Base-by-base conservation (phyloP, 2,888 invertebrate genomes). In the Germaria angustata region DNA sequence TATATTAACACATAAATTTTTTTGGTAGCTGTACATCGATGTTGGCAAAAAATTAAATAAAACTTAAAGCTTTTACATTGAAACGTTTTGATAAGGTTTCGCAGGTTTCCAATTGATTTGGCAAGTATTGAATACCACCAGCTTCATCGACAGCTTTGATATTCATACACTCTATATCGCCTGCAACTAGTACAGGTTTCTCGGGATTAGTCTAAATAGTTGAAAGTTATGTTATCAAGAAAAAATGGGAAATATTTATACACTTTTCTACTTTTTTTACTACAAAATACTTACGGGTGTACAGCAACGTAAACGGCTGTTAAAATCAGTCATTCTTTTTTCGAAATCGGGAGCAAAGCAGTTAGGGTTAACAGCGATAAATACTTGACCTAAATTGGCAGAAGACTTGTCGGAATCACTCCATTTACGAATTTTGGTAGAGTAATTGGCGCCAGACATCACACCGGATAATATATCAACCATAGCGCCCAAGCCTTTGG, bases 391-490 rank as follows among this genome's bases (percentile, higher is more conserved):
- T 85, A 98, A 90, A 90, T 98, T 93, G 0, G 98, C 97, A 0
- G 93, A 92, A 0, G 92, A 92, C 2, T 93, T 92, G 0, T 92
- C 93, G 63, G 92, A 92, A 85, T 93, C 93, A 0, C 93, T 92
- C 98, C 98, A 98, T 69, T 93, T 93, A 1, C 98, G 93, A 8
- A 98, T 88, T 80, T 91, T 87, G 0, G 90, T 91, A 9, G 91
- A 90, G 81, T 91, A 92, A 53, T 90, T 89, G 4, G 90, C 88
- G 90, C 95, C 96, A 85, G 94, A 91, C 79, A 95, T 92, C 28
- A 98, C 93, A 15, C 98, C 98, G 87, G 95, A 95, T 75, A 98
- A 93, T 1, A 97, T 92, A 87, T 99, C 98, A 2, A 97, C 97
- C 93, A 98, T 93, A 78, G 95, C 93, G 0, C 94, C 95, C 7